phyloP scores from a whole-genome alignment of 2,797 vertebrate species.

The Trachurus trachurus region DNA sequence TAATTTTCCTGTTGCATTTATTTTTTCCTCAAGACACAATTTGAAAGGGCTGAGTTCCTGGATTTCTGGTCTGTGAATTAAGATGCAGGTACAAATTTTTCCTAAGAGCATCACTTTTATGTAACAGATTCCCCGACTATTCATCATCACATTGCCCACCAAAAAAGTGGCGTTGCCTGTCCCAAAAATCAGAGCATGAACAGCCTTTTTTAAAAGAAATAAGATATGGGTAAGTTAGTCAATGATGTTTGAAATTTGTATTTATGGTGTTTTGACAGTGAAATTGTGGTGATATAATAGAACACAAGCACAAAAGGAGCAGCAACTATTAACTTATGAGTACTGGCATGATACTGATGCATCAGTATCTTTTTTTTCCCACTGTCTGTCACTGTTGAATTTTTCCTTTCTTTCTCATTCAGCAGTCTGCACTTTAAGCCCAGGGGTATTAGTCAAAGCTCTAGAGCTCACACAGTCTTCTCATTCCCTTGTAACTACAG shows the following conservation, averaged over 20 bases:
- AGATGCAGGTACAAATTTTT: constrained; percentile 6
- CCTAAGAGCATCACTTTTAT: background rate
- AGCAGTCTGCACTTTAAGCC: constrained; percentile 13
- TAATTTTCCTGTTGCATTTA: background rate
- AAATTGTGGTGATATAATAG: background rate
- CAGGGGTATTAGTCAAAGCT: constrained; percentile 15
- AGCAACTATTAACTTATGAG: background rate
- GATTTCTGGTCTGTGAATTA: constrained; percentile 8
- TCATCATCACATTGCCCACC: background rate
- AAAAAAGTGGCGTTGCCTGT: background rate
- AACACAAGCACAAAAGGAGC: background rate
- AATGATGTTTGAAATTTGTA: background rate
- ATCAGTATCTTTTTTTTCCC: background rate
- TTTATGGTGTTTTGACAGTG: background rate
- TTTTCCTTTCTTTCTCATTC: background rate
- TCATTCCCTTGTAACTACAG: constrained; percentile 28
- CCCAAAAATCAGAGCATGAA: background rate
- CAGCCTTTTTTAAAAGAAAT: constrained; percentile 12
- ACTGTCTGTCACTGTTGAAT: constrained; percentile 3
- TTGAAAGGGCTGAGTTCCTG: background rate
- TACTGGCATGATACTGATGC: background rate
- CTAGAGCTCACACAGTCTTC: constrained; percentile 15
- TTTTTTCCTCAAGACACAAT: background rate
- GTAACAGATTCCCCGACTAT: constrained; percentile 6
- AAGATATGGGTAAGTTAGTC: background rate